Evolutionary conservation across 2,797 vertebrate species (phyloP).

Genomic region (Zenarchopterus dispar): DNA sequence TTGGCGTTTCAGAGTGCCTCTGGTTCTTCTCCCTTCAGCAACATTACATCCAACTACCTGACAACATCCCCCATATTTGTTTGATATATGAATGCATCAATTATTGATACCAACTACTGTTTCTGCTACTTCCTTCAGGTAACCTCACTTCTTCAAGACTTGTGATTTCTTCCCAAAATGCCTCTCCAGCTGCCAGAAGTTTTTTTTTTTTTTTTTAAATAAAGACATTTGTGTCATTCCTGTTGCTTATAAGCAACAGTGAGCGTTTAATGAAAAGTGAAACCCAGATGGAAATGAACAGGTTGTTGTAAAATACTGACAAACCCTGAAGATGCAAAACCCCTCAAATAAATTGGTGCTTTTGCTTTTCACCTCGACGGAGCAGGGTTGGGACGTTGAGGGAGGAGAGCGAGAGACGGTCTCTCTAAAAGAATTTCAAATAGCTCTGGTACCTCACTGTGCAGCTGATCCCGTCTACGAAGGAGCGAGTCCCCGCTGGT

Average conservation of each 20-base stretch:
- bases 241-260: constrained; percentile 18
- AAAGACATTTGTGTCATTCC: constrained; percentile 9
- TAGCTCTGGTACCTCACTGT: neutral
- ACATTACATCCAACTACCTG: constrained; percentile 52
- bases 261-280: constrained; percentile 33
- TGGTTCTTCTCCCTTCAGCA: constrained; percentile 49
- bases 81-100: constrained; percentile 66
- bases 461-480: neutral
- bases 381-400: constrained; percentile 25
- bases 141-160: constrained; percentile 33
- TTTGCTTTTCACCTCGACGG: constrained; percentile 32
- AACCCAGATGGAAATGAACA: constrained; percentile 9
- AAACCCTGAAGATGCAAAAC: no score
- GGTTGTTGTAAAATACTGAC: neutral
- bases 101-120: constrained; percentile 65
- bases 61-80: constrained; percentile 59
- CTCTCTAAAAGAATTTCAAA: constrained; percentile 14
- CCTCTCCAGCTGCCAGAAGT: constrained; percentile 44
- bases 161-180: constrained; percentile 38
- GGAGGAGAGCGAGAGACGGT: constrained; percentile 15
- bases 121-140: constrained; percentile 56
- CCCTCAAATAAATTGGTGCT: neutral
- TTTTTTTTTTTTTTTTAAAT: no score
- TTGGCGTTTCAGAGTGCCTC: constrained; percentile 53
- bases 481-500: no score